phyloP scores from a whole-genome alignment of 53 echinoderm and acorn worm species.

The Hippasteria phrygiana region DNA sequence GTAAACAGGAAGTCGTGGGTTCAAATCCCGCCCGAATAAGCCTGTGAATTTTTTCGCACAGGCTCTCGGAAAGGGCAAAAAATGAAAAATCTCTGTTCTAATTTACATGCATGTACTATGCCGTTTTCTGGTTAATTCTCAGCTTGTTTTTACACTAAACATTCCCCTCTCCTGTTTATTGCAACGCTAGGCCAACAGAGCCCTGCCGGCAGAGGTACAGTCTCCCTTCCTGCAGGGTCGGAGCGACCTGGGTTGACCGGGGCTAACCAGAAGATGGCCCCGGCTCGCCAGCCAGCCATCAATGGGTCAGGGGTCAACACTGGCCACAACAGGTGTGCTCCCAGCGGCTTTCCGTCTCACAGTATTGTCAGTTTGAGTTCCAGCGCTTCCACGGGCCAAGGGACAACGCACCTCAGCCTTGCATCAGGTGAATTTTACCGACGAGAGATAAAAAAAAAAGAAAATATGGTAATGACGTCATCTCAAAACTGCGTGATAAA shows the following conservation, averaged over 20 bases:
- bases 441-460: no score
- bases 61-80: no score
- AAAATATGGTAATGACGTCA: no score
- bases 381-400: neutral
- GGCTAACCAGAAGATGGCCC: neutral
- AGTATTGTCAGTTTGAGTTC: neutral
- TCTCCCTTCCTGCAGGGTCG: neutral
- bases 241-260: neutral
- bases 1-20: no score
- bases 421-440: neutral
- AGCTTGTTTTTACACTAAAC: neutral
- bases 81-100: no score
- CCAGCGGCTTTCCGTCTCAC: neutral
- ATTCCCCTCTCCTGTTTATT: neutral
- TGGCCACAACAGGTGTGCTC: conserved; percentile 1
- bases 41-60: no score
- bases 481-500: no score
- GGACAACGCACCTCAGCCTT: neutral
- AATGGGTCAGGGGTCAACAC: neutral
- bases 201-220: neutral
- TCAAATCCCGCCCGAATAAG: no score
- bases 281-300: conserved; percentile 11
- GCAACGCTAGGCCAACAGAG: neutral
- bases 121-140: neutral
- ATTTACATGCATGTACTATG: no score